Evolutionary conservation across 2,113 vertebrate species (phyloP).

Genomic region (Azemiops feae): DNA sequence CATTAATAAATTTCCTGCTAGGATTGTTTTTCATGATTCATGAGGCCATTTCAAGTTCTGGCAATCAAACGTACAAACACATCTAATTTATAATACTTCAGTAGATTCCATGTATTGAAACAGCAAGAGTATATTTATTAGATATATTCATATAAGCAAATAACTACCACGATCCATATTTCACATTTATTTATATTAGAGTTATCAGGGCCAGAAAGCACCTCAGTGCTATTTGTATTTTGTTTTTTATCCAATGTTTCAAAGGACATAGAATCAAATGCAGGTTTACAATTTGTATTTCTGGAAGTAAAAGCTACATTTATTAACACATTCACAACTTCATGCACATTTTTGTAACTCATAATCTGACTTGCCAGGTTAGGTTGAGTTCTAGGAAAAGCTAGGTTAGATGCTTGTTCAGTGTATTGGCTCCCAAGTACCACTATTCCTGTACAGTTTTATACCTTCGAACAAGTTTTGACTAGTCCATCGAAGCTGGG

Average conservation of each 20-base stretch:
- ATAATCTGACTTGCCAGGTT: background rate
- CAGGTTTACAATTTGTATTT: background rate
- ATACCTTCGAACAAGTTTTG: background rate
- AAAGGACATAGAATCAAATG: background rate
- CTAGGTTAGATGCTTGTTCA: background rate
- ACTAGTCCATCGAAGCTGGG: background rate
- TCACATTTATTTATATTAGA: background rate
- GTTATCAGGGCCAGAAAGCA: background rate
- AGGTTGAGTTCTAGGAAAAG: background rate
- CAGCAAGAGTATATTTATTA: background rate
- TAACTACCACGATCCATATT: background rate
- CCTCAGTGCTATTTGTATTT: background rate
- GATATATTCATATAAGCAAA: background rate
- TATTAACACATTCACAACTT: background rate
- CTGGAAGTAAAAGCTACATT: background rate
- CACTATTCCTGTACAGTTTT: background rate
- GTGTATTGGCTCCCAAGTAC: background rate
- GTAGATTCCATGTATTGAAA: background rate
- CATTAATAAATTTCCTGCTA: background rate
- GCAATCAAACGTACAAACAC: background rate
- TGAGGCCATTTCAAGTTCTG: background rate
- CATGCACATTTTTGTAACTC: background rate
- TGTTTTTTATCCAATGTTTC: background rate
- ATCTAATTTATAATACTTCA: background rate
- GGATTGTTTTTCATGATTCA: background rate